Evolutionary conservation across 1,140 invertebrate species (phyloP), one percentile per base, ranked within the genome.

Genomic region (Drosophila obscura): DNA sequence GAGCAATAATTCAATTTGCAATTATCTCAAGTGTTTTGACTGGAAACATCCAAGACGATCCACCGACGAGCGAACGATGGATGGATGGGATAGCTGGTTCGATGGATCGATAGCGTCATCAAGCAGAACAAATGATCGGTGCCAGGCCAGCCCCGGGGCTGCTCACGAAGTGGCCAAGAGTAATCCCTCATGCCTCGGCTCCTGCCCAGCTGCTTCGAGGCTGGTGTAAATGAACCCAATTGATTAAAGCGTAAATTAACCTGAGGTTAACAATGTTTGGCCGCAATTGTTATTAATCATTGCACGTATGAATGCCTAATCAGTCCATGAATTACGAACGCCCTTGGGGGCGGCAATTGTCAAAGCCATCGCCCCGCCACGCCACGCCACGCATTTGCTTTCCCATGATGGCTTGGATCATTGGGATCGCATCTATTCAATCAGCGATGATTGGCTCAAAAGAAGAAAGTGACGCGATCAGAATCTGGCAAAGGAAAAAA

Each of bases 191-290:
- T 39, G 35, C 11, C 11, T 1, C 31, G 9, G 15, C 41, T 53
- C 28, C 15, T 22, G 28, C 31, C 22, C 22, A 24, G 22, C 22
- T 1, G 22, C 19, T 19, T 60, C 13, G 53, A 50, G 19, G 46
- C 24, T 81, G 79, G 83, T 88, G 83, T 83, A 88, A 88, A 88
- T 88, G 83, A 88, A 88, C 84, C 83, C 83, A 88, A 88, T 88
- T 88, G 83, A 88, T 88, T 88, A 88, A 88, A 88, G 83, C 84
- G 84, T 88, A 89, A 88, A 88, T 88, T 88, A 88, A 88, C 83
- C 83, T 88, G 67, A 65, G 83, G 83, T 88, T 88, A 88, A 88
- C 83, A 88, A 88, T 88, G 83, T 80, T 83, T 88, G 83, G 62
- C 72, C 69, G 83, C 79, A 53, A 74, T 88, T 83, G 83, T 83